A percentile compares a stretch with the other conserved stretches of the same genome.
These are phyloP conservation scores for Diabrotica virgifera DNA, from an alignment of 1,140 invertebrate species.

Conservation along the genomic window DNA sequence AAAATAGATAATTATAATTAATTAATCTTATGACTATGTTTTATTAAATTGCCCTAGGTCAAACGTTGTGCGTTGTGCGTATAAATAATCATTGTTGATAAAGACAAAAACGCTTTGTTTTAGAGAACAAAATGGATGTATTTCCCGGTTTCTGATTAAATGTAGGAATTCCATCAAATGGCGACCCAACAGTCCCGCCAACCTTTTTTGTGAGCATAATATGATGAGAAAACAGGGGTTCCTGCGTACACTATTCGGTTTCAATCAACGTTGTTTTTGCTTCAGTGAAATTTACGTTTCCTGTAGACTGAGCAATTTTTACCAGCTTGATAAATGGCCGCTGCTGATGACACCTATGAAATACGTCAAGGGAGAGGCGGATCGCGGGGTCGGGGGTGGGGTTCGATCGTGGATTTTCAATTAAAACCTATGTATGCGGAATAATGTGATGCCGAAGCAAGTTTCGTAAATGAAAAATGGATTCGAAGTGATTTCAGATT, in stretches of 20 bases:
- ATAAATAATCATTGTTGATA: no score
- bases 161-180: no score
- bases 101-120: no score
- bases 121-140: no score
- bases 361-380: constrained; percentile 38
- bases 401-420: constrained; percentile 46
- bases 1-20: no score
- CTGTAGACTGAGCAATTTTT: constrained; percentile 45
- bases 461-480: constrained; percentile 13
- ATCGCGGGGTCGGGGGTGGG: constrained; percentile 19
- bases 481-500: constrained; percentile 1
- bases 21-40: no score
- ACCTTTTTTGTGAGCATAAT: constrained; percentile 3
- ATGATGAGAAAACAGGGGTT: constrained; percentile 2
- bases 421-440: constrained; percentile 49
- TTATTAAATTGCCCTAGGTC: no score
- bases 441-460: constrained; percentile 40
- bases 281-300: constrained; percentile 43
- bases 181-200: no score
- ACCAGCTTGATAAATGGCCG: constrained; percentile 46
- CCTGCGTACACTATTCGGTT: constrained; percentile 6
- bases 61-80: no score
- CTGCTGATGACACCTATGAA: constrained; percentile 49
- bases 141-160: no score
- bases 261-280: constrained; percentile 37